Evolutionary conservation across 2,113 vertebrate genomes (phyloP), one percentile per base, ranked within the genome.

Genomic region (Nothobranchius kuhntae): DNA sequence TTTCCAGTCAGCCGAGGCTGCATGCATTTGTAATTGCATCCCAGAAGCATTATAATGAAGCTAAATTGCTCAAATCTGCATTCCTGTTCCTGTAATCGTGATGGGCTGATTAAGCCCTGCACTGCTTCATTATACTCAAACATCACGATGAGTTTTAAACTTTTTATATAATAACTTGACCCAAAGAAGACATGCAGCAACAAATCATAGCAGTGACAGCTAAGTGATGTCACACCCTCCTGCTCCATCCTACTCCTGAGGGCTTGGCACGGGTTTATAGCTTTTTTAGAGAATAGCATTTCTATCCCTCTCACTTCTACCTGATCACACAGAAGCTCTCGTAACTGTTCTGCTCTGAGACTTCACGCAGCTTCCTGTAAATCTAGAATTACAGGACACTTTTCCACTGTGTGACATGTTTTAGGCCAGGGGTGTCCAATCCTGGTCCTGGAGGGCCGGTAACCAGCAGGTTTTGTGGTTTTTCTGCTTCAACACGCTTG

Each of bases 1-100:
- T 90, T 88, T 78, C 80, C 77, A 83, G 88, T 87, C 82, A 89
- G 74, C 60, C 15, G 2, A 56, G 65, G 64, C 53, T 67, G 65
- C 61, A 65, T 84, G 73, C 79, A 75, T 82, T 51, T 44, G 75
- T 68, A 76, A 77, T 75, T 66, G 53, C 65, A 63, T 80, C 76
- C 75, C 80, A 71, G 62, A 80, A 73, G 73, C 55, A 13, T 61
- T 62, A 85, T 68, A 81, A 85, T 80, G 40, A 86, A 81, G 79
- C 60, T 68, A 63, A 81, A 86, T 76, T 30, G 50, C 45, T 67
- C 64, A 85, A 64, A 82, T 14, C 68, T 73, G 46, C 54, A 59
- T 71, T 82, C 61, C 75, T 61, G 54, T 76, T 82, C 51, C 61
- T 58, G 64, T 61, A 68, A 69, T 82, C 75, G 68, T 59, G 59